phyloP scores from a whole-genome alignment of 1,140 invertebrate species.

The Stenopsyche tienmushanensis region DNA sequence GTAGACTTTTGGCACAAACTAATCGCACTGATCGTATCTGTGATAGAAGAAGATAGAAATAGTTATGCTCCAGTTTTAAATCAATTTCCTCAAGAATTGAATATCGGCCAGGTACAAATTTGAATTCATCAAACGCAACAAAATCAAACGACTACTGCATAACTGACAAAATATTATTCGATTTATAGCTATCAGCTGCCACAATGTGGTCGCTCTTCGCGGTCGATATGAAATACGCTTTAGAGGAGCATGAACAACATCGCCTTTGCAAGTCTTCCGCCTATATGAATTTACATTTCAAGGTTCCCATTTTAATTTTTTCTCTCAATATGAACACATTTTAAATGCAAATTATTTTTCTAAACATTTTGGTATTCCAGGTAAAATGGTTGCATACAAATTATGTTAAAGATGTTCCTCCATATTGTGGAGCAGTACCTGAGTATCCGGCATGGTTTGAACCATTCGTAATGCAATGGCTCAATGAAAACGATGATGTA shows the following conservation, averaged over 20 bases:
- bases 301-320: conserved; percentile 51
- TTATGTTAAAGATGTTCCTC: conserved; percentile 97
- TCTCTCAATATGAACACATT: background rate
- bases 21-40: conserved; percentile 95
- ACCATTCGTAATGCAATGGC: conserved; percentile 99
- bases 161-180: conserved; percentile 11
- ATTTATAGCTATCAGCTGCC: conserved; percentile 84
- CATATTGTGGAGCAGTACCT: conserved; percentile 90
- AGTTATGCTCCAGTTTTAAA: conserved; percentile 98
- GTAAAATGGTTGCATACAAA: conserved; percentile 99
- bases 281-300: conserved; percentile 99
- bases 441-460: conserved; percentile 99
- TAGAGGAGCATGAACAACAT: conserved; percentile 97
- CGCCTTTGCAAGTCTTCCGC: conserved; percentile 95
- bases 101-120: conserved; percentile 75
- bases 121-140: conserved; percentile 4
- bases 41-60: conserved; percentile 98
- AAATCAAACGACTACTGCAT: conserved; percentile 6
- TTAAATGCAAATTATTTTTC: too few relatives aligned
- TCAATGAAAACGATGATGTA: conserved; percentile 99
- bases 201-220: conserved; percentile 98
- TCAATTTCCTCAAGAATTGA: conserved; percentile 92
- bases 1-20: conserved; percentile 99
- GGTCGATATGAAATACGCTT: conserved; percentile 95
- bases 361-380: conserved; percentile 41